Evolutionary conservation across 2,888 invertebrate species (phyloP).

Genomic region (Xestobium rufovillosum): DNA sequence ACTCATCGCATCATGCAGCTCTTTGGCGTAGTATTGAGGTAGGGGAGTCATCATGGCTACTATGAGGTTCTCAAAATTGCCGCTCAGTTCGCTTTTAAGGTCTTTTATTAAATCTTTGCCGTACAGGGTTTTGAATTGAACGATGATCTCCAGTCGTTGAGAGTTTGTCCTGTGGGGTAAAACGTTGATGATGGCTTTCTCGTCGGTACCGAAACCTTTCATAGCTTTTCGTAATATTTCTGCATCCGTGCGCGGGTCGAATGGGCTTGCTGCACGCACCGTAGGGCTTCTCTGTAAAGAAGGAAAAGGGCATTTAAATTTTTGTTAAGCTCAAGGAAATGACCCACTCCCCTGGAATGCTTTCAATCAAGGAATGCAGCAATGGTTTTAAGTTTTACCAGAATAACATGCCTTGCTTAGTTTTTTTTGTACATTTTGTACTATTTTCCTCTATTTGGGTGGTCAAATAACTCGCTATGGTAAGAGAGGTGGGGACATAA

Average conservation of each 20-base stretch:
- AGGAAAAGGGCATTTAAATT: no score
- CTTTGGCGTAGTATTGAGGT: slow-evolving; percentile 75
- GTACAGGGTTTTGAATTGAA: slow-evolving; percentile 77
- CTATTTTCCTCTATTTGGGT: no score
- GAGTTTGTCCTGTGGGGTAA: slow-evolving; percentile 74
- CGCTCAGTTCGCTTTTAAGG: slow-evolving; percentile 80
- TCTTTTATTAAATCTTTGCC: slow-evolving; percentile 81
- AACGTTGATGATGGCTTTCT: slow-evolving; percentile 79
- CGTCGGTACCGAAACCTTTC: slow-evolving; percentile 91
- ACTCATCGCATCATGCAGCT: slow-evolving; percentile 74
- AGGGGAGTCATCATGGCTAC: slow-evolving; percentile 79
- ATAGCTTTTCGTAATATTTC: slow-evolving; percentile 78
- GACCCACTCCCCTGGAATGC: no score
- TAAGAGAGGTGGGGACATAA: no score
- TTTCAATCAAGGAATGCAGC: no score
- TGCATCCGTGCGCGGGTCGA: slow-evolving; percentile 74
- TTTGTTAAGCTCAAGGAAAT: no score
- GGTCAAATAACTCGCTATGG: no score
- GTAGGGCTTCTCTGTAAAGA: slow-evolving; percentile 63
- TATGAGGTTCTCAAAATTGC: slow-evolving; percentile 77
- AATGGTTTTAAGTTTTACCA: no score
- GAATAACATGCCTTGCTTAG: no score
- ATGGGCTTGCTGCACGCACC: slow-evolving; percentile 65
- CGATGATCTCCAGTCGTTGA: slow-evolving; percentile 76
- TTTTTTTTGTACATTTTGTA: no score